Evolutionary conservation across 2,113 vertebrate species (phyloP).

Genomic region (Cyanistes caeruleus): DNA sequence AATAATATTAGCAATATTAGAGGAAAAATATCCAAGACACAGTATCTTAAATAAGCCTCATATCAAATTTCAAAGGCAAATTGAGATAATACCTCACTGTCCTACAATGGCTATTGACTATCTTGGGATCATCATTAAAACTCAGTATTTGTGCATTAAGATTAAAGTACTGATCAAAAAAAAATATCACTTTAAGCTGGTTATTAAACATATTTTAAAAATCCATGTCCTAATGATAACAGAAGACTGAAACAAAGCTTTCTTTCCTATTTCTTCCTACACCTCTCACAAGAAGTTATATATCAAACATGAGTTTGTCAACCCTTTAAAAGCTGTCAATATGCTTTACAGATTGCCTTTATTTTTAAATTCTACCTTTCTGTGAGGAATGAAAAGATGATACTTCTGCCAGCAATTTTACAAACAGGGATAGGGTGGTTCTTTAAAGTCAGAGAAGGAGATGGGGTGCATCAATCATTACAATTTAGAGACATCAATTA

Average conservation of each 20-base stretch:
- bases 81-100: not conserved
- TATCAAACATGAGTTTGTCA: not conserved
- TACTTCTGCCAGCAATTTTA: not conserved
- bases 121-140: not conserved
- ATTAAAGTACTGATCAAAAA: not conserved
- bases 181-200: not conserved
- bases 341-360: not conserved
- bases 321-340: not conserved
- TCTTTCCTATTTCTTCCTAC: not conserved
- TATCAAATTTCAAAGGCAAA: not conserved
- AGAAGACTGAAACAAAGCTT: not conserved
- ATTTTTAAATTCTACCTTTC: not conserved
- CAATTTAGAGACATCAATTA: not conserved
- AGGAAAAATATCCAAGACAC: not conserved
- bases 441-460: not conserved
- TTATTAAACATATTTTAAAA: not conserved
- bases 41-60: not conserved
- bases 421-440: not conserved
- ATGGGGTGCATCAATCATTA: not conserved
- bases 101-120: not conserved
- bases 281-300: not conserved
- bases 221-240: not conserved
- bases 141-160: not conserved
- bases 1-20: too few relatives aligned
- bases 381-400: not conserved